Base-by-base conservation (phyloP, 2,888 invertebrate genomes). In the Leptopterna dolabrata region DNA sequence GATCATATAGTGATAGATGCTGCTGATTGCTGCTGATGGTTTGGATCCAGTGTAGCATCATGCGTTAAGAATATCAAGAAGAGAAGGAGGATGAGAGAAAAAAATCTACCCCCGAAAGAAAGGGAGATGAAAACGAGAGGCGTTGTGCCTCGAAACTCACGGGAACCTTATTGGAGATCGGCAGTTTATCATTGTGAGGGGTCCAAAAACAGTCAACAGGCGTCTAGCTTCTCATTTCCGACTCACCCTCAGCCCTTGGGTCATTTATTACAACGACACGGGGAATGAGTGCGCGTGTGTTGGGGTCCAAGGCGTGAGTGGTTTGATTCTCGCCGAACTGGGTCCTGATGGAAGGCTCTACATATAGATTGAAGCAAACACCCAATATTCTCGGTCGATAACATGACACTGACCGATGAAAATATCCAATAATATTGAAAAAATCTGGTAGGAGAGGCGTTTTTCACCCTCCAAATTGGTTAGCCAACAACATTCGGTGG, bases 171-270 rank as follows among this genome's bases (percentile, higher is more conserved):
- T 73, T 73, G 73, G 73, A 73, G 73, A 73, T 73, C 73, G 73
- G 73, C 73, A 73, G 73, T 73, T 36, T 73, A 73, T 73, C 73
- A 73, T 73, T 73, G 73, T 73, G 73, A 73, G 41, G 73, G 30
- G 73, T 73, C 73, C 73, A 73, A 73, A n/a, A 73, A 73, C 73
- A 73, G 73, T 73, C 73, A 73, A 73, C 73, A 73, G 73, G 73
- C 73, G 73, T 73, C 73, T 36, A 41, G 73, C 73, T 73, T 73
- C 41, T 73, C 73, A 73, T 73, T 73, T 73, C 73, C 73, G 73
- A 73, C 73, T 73, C 73, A 73, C 73, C 73, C 29, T 19, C 11
- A 29, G 73, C 41, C 1, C 36, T n/a, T 30, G 73, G 73, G 73
- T 73, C 73, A 73, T 73, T 73, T 73, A 73, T 73, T 36, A 73